Base-by-base conservation (phyloP, 1,140 invertebrate species). In the Zaprionus ghesquierei region DNA sequence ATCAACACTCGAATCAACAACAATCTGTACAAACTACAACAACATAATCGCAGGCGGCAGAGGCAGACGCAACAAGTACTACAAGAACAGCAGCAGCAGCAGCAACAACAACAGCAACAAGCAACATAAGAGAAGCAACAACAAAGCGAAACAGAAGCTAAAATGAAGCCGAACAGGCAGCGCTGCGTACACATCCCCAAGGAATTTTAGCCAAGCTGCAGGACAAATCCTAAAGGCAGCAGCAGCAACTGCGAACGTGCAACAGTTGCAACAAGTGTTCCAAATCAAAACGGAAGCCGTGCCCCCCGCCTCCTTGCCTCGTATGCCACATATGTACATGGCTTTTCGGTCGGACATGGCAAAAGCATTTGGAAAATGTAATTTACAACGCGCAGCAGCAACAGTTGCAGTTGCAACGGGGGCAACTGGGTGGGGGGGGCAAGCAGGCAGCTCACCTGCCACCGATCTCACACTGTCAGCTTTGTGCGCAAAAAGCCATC, bases 291-390 rank as follows among this genome's bases (percentile, higher is more conserved):
- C 84, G 79, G 84, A 87, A 89, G 82, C 82, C 38, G 5, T 8
- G 5, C 62, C n/a, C 35, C 35, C 35, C 35, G n/a, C 35, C 4
- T 3, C n/a, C 5, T 0, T 13, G 35, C n/a, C n/a, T 41, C 15
- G 63, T 46, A 81, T 81, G 76, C 81, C 85, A 75, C 85, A 89
- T 90, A 90, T 84, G 84, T 79, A 87, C 87, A 87, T 87, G 84
- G 79, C 79, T 89, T 87, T 87, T 87, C 76, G 79, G 79, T 87
- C 75, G 79, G 79, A 90, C 87, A 90, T 87, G 87, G 87, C 82
- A 90, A 90, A 90, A 90, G 87, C 87, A 90, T 90, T 90, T 90
- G 87, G 87, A 90, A 90, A 90, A 90, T 90, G 82, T 90, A 90
- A 90, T 90, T 90, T 90, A 90, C 87, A 90, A 87, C 87, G 82